These are phyloP conservation scores for Apis mellifera DNA, from an alignment of 1,140 invertebrate genomes.

Conservation along the genomic window Amel_HAv3.1 CM009935.2:394501-395000, in stretches of 20 bases:
- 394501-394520: background rate
- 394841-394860: background rate
- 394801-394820: too few relatives aligned
- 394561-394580: background rate
- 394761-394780: slow-evolving; percentile 41
- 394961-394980: slow-evolving; percentile 24
- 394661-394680: slow-evolving; percentile 25
- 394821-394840: too few relatives aligned
- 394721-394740: background rate
- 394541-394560: slow-evolving; percentile 1
- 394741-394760: slow-evolving; percentile 15
- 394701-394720: slow-evolving; percentile 14
- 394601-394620: background rate
- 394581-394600: background rate
- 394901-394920: background rate
- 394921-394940: background rate
- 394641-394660: slow-evolving; percentile 36
- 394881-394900: background rate
- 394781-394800: background rate
- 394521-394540: slow-evolving; percentile 27
- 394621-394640: background rate
- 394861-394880: slow-evolving; percentile 2
- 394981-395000: background rate
- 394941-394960: slow-evolving; percentile 6
- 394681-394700: slow-evolving; percentile 5